phyloP scores from a whole-genome alignment of 2,113 vertebrate species.

The Tachysurus fulvidraco region DNA sequence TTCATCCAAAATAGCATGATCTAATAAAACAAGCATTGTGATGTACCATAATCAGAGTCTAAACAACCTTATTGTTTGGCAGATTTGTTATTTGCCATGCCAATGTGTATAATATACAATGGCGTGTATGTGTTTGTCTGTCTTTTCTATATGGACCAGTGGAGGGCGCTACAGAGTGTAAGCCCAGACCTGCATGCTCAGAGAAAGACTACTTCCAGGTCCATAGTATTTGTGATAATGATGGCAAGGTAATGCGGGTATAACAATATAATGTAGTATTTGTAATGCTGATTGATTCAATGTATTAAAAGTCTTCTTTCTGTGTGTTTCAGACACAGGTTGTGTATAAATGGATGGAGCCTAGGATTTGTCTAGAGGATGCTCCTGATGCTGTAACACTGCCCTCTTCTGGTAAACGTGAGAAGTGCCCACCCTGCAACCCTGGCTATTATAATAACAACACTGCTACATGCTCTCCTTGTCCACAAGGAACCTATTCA shows the following conservation, averaged over 20 bases:
- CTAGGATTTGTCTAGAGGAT: slow-evolving; percentile 89
- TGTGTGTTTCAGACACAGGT: slow-evolving; percentile 83
- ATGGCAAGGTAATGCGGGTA: slow-evolving; percentile 83
- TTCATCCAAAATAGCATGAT: not conserved
- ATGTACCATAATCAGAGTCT: not conserved
- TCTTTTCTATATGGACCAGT: slow-evolving; percentile 64
- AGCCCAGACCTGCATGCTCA: slow-evolving; percentile 81
- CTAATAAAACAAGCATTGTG: not conserved
- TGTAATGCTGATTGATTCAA: not conserved
- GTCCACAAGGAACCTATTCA: slow-evolving; percentile 83
- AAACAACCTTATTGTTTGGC: not conserved
- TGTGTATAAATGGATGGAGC: slow-evolving; percentile 93
- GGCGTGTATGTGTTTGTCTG: not conserved
- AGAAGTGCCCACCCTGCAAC: slow-evolving; percentile 95
- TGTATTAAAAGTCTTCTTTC: not conserved
- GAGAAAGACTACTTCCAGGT: slow-evolving; percentile 92
- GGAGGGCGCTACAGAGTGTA: slow-evolving; percentile 83
- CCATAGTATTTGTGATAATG: slow-evolving; percentile 86
- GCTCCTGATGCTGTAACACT: slow-evolving; percentile 75
- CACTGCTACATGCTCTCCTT: slow-evolving; percentile 87
- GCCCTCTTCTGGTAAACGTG: slow-evolving; percentile 85
- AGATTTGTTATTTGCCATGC: not conserved
- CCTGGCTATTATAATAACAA: slow-evolving; percentile 94
- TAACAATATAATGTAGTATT: not conserved
- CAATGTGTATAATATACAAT: not conserved